Conservation (phyloP, 1,140 invertebrate genomes). For the Microplitis mediator region DNA sequence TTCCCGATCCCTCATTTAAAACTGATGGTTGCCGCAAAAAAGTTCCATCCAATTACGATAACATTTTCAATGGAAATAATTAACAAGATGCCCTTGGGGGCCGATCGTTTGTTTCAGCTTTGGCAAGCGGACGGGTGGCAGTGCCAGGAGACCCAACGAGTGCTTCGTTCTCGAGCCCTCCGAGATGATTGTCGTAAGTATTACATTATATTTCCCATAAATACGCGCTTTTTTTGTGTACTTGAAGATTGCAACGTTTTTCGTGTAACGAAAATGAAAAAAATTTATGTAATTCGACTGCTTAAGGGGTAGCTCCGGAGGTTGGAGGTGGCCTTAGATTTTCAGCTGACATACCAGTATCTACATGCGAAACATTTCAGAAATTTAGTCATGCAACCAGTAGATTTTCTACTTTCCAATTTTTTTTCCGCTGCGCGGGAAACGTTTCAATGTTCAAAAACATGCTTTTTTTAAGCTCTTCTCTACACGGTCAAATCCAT, state of each 20-base stretch:
- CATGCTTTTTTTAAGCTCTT: neutral
- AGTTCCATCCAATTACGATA: slow-evolving; percentile 7
- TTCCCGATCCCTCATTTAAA: neutral
- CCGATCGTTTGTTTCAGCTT: slow-evolving; percentile 72
- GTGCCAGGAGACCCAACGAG: slow-evolving; percentile 77
- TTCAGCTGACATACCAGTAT: too few relatives aligned
- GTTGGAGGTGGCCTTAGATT: too few relatives aligned
- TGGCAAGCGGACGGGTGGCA: slow-evolving; percentile 77
- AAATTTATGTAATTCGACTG: too few relatives aligned
- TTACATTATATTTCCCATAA: slow-evolving; percentile 19
- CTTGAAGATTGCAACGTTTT: too few relatives aligned
- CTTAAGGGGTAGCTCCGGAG: too few relatives aligned
- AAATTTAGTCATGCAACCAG: too few relatives aligned
- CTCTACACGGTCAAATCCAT: neutral
- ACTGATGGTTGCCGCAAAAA: neutral
- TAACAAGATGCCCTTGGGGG: slow-evolving; percentile 6
- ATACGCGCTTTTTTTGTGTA: neutral
- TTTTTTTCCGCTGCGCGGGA: too few relatives aligned
- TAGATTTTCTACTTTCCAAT: too few relatives aligned
- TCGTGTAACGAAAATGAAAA: too few relatives aligned
- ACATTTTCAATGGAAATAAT: slow-evolving; percentile 20
- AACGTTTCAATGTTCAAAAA: too few relatives aligned
- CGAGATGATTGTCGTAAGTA: slow-evolving; percentile 86
- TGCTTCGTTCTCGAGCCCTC: slow-evolving; percentile 86
- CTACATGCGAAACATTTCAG: too few relatives aligned